Base-by-base conservation (phyloP, 2,888 invertebrate genomes). In the Spodoptera littoralis region DNA sequence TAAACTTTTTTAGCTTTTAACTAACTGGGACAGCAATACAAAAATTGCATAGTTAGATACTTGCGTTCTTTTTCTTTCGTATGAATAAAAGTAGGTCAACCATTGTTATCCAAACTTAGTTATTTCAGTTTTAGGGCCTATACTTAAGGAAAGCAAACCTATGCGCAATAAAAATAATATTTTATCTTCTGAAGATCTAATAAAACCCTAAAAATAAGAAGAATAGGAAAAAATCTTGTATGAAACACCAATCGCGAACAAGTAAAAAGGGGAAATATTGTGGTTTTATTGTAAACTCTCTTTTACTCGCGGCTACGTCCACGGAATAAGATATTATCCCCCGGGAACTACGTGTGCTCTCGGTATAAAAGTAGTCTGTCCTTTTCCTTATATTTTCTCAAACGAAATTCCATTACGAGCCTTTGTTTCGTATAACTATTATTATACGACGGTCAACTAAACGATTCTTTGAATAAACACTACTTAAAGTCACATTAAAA, bases 81-180 rank as follows among this genome's bases (percentile, higher is more conserved):
- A 76, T 73, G 66, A 67, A 77, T 60, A 60, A 13, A 80, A 80
- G 47, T 79, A 57, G 79, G 78, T 71, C 80, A 71, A 48, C 71
- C 71, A 70, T 77, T 79, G 76, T 80, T 77, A 67, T 64, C 63
- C 58, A 70, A 76, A 73, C 65, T 76, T 50, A 77, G 65, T 69
- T 76, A 69, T 73, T 70, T 69, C 57, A 67, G 62, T 58, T 57
- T 49, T 67, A 67, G 41, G 30, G 60, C 47, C 45, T 30, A 45
- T 49, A 54, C 41, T 30, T 73, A 68, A 46, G n/a, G 3, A 54
- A n/a, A n/a, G 22, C 12, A 50, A 65, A 52, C 22, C 52, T 45
- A 18, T 30, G 42, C 11, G n/a, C 42, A 43, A n/a, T 49, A 41
- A 53, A 53, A 45, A 41, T 6, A 36, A 22, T 11, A 36, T 55